Conservation (phyloP, 2,113 vertebrate genomes). For the Glaucidium brasilianum region DNA sequence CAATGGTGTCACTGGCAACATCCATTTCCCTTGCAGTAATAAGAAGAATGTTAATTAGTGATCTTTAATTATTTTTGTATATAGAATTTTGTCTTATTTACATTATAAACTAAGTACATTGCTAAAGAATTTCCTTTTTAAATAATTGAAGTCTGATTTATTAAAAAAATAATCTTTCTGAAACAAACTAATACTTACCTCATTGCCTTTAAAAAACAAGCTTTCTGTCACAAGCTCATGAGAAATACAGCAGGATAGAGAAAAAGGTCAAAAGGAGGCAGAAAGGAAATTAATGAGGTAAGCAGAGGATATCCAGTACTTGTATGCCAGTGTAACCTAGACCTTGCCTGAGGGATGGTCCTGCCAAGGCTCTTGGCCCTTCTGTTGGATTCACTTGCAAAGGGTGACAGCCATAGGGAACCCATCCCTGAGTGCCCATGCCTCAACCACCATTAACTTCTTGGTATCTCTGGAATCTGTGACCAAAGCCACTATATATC, state of each 20-base stretch:
- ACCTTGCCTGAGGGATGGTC: background rate
- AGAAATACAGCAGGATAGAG: background rate
- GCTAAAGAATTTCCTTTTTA: background rate
- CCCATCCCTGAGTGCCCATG: background rate
- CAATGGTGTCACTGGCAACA: background rate
- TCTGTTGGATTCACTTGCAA: background rate
- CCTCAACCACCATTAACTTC: background rate
- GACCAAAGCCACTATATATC: background rate
- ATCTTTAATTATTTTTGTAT: background rate
- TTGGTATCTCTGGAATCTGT: background rate
- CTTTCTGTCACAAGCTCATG: background rate
- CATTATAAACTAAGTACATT: background rate
- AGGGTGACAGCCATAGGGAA: background rate
- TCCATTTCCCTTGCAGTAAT: background rate
- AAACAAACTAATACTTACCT: background rate
- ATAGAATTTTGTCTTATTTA: background rate
- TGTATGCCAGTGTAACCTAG: background rate
- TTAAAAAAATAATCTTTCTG: background rate
- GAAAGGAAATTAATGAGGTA: background rate
- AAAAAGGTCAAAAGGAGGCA: background rate
- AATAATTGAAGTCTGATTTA: background rate
- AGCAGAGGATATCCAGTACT: background rate
- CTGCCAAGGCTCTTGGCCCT: background rate
- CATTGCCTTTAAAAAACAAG: background rate
- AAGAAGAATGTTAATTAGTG: background rate